phyloP scores from a whole-genome alignment of 2,113 vertebrate genomes.

The Pelvicachromis taeniatus region DNA sequence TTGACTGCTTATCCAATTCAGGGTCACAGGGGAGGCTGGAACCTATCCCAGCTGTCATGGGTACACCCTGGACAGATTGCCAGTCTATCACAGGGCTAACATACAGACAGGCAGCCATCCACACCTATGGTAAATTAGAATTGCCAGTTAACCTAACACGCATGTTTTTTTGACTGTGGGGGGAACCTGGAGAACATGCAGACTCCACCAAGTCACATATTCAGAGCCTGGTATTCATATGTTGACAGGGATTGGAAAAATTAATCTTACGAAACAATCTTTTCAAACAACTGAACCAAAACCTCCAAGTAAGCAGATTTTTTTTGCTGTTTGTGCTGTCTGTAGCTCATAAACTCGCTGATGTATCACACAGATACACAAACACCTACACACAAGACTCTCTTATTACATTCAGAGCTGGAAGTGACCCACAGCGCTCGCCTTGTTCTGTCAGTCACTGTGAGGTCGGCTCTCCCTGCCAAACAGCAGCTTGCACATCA shows the following conservation, averaged over 20 bases:
- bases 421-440: slow-evolving; percentile 4
- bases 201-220: not conserved
- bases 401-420: not conserved
- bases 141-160: not conserved
- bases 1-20: no score
- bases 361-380: not conserved
- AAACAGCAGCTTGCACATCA: slow-evolving; percentile 17
- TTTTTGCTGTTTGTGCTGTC: not conserved
- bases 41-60: not conserved
- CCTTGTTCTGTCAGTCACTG: not conserved
- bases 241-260: not conserved
- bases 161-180: not conserved
- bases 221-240: not conserved
- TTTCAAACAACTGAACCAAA: not conserved
- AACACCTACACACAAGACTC: not conserved
- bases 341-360: not conserved
- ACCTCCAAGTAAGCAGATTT: not conserved
- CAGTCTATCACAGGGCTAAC: not conserved
- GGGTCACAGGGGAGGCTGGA: not conserved
- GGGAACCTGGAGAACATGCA: not conserved
- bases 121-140: not conserved
- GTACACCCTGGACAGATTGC: not conserved
- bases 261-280: not conserved
- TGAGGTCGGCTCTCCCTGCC: not conserved
- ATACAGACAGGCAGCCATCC: not conserved